Percentiles rank a stretch among this genome's conserved stretches.
These are phyloP conservation scores for Macaca fascicularis DNA, from an alignment of 2,113 vertebrate species.

Conservation along the genomic window DNA sequence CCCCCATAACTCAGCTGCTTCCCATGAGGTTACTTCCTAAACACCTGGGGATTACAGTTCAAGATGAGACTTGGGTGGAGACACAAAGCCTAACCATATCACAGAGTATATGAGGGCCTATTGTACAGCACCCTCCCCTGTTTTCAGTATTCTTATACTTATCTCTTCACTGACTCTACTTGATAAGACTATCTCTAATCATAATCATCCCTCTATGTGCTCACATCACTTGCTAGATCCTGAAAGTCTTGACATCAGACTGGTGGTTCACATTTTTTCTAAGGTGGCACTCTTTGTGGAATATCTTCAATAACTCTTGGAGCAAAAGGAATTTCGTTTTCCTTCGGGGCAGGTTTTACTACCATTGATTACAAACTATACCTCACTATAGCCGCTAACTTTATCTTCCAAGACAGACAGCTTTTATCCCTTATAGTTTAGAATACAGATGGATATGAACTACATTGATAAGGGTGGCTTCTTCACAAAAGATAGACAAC, in stretches of 20 bases:
- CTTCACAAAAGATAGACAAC: slow-evolving; percentile 30
- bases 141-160: not conserved
- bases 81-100: no score
- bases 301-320: not conserved
- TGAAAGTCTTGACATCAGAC: not conserved
- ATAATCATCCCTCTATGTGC: not conserved
- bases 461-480: not conserved
- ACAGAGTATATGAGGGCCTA: not conserved
- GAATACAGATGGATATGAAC: not conserved
- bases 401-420: not conserved
- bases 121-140: not conserved
- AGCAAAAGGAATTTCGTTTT: not conserved
- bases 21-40: no score
- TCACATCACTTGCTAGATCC: not conserved
- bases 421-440: not conserved
- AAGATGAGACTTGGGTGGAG: no score
- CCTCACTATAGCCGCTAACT: not conserved
- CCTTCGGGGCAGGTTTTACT: not conserved
- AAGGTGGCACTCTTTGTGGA: not conserved
- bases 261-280: not conserved
- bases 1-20: no score
- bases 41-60: no score
- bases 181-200: not conserved
- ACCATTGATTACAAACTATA: not conserved
- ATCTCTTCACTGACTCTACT: not conserved